Conservation (phyloP, 1,140 invertebrate species). For the Penaeus vannamei region DNA sequence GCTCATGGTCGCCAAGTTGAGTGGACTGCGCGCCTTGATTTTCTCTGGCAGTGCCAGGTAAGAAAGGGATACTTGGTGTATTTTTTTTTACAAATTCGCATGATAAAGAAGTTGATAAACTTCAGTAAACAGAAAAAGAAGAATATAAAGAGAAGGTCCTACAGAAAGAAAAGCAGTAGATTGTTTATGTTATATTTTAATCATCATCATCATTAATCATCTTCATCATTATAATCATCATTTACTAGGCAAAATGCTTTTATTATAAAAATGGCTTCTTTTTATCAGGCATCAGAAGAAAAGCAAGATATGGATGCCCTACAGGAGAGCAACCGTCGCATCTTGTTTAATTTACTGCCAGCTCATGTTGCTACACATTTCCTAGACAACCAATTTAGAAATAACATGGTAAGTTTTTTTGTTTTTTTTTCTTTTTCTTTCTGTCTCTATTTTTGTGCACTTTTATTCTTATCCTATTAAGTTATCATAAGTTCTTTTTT, state of each 20-base stretch:
- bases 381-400: constrained; percentile 88
- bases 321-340: constrained; percentile 87
- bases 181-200: background rate
- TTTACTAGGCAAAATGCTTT: constrained; percentile 7
- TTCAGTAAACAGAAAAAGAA: no score
- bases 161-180: background rate
- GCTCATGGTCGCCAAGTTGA: constrained; percentile 69
- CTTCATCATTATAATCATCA: background rate
- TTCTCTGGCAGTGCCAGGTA: constrained; percentile 85
- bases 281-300: constrained; percentile 84
- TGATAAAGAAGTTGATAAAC: no score
- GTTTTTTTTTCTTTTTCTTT: no score
- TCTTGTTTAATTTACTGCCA: constrained; percentile 93
- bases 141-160: background rate
- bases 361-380: constrained; percentile 94
- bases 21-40: constrained; percentile 73
- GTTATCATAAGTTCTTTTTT: no score
- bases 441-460: no score
- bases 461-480: no score
- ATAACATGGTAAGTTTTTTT: constrained; percentile 81
- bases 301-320: constrained; percentile 93
- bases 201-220: background rate
- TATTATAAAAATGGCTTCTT: constrained; percentile 46
- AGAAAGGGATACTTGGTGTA: constrained; percentile 3
- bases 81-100: background rate